phyloP scores from a whole-genome alignment of 2,888 invertebrate species.

The Nemapogon koenigi region DNA sequence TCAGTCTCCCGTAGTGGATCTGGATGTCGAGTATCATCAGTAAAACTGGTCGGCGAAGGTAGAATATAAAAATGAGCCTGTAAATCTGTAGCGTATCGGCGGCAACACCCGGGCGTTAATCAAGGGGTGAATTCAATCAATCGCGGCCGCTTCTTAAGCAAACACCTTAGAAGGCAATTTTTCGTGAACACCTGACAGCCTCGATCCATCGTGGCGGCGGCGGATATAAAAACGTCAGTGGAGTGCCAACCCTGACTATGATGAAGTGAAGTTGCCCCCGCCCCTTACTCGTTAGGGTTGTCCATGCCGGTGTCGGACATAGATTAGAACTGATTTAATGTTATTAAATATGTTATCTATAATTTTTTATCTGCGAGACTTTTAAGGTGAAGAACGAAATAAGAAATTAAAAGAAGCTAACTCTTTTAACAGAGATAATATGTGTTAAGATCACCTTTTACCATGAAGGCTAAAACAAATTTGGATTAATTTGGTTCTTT shows the following conservation, averaged over 20 bases:
- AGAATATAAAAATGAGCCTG: not conserved
- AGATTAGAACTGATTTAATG: not conserved
- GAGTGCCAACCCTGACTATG: slow-evolving; percentile 38
- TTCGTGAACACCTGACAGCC: slow-evolving; percentile 41
- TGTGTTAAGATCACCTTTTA: no score
- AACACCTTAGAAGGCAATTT: slow-evolving; percentile 32
- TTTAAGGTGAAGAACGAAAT: no score
- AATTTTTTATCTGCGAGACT: no score
- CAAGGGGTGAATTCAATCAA: slow-evolving; percentile 22
- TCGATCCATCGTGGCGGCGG: slow-evolving; percentile 33
- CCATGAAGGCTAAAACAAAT: no score
- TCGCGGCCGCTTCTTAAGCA: slow-evolving; percentile 21
- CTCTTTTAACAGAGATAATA: no score
- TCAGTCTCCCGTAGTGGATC: no score
- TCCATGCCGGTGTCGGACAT: slow-evolving; percentile 9
- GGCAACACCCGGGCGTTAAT: slow-evolving; percentile 17
- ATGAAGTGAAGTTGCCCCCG: slow-evolving; percentile 34
- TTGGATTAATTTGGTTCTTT: no score
- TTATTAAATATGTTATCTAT: no score
- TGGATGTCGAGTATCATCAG: no score
- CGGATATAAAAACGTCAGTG: slow-evolving; percentile 44
- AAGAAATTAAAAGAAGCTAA: no score
- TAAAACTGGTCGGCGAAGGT: no score
- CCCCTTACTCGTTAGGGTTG: slow-evolving; percentile 25
- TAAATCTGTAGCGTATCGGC: not conserved